These are phyloP conservation scores for Drosophila neocordata DNA, from an alignment of 1,140 invertebrate species.

Conservation along the genomic window DNA sequence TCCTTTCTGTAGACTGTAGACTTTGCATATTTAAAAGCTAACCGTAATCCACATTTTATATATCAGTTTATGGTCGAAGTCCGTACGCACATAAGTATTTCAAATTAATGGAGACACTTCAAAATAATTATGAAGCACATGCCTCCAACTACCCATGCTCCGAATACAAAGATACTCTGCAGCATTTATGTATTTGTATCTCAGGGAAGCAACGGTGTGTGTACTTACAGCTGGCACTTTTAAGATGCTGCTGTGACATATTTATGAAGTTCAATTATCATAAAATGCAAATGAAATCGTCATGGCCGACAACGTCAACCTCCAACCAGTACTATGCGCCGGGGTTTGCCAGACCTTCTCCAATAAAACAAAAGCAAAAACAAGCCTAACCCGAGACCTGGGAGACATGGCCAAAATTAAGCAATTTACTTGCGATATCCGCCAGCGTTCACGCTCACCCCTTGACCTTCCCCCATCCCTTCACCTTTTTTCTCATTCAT, in stretches of 20 bases:
- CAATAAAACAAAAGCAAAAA: conserved; percentile 75
- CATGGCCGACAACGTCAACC: conserved; percentile 79
- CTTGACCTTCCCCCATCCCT: conserved; percentile 43
- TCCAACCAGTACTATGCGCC: conserved; percentile 6
- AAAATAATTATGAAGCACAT: conserved; percentile 78
- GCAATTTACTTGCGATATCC: conserved; percentile 80
- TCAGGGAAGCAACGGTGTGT: conserved; percentile 55
- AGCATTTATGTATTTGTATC: conserved; percentile 34
- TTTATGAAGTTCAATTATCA: conserved; percentile 82
- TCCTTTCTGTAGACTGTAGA: conserved; percentile 35
- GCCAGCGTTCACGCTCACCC: conserved; percentile 42
- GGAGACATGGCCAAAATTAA: conserved; percentile 76
- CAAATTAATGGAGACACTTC: conserved; percentile 75
- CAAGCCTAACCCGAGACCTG: conserved; percentile 50
- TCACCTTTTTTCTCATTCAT: conserved; percentile 33
- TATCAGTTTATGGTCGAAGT: conserved; percentile 56
- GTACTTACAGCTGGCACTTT: conserved; percentile 76
- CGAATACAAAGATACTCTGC: not conserved
- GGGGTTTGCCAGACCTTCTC: conserved; percentile 16
- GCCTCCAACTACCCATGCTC: conserved; percentile 31
- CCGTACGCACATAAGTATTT: conserved; percentile 71
- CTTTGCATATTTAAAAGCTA: conserved; percentile 75
- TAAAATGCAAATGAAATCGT: conserved; percentile 82
- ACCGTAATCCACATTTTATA: conserved; percentile 61
- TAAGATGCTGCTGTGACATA: conserved; percentile 79